These are phyloP conservation scores for Cathartes aura DNA, from an alignment of 2,113 vertebrate species.

Conservation along the genomic window DNA sequence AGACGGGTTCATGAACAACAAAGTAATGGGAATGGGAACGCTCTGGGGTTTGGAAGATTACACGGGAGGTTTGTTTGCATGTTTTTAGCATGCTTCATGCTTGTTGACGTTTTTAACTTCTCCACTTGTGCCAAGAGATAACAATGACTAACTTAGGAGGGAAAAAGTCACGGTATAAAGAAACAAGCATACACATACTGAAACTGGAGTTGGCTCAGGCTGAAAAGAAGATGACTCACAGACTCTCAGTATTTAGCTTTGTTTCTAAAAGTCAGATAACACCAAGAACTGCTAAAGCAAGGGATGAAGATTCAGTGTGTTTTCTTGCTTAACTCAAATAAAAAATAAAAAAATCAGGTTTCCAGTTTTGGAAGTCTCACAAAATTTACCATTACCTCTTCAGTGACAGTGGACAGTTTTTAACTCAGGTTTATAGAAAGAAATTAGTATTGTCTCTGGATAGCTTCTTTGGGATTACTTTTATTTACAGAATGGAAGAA, in stretches of 20 bases:
- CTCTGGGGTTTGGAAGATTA: constrained; percentile 3
- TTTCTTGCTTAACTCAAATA: background rate
- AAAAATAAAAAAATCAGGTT: background rate
- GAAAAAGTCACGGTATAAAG: constrained; percentile 6
- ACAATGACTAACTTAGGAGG: constrained; percentile 39
- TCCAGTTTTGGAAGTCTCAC: background rate
- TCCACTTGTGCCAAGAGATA: constrained; percentile 57
- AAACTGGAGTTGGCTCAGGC: constrained; percentile 16
- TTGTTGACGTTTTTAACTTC: constrained; percentile 23
- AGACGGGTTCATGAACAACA: background rate
- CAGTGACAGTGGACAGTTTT: background rate
- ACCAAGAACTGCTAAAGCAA: constrained; percentile 9
- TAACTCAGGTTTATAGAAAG: background rate
- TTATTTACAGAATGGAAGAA: background rate
- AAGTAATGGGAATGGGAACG: background rate
- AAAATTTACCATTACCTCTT: background rate
- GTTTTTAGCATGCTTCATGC: constrained; percentile 31
- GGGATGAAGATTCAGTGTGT: background rate
- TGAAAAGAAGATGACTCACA: constrained; percentile 58
- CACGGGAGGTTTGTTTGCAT: constrained; percentile 24
- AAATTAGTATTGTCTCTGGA: background rate
- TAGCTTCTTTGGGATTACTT: background rate
- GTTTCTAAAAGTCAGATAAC: constrained; percentile 41
- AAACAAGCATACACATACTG: constrained; percentile 6
- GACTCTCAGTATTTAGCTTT: background rate